A percentile compares a stretch with the other conserved stretches of the same genome.
Evolutionary conservation across 2,797 vertebrate species (phyloP).

Genomic region (Antennarius maculatus): DNA sequence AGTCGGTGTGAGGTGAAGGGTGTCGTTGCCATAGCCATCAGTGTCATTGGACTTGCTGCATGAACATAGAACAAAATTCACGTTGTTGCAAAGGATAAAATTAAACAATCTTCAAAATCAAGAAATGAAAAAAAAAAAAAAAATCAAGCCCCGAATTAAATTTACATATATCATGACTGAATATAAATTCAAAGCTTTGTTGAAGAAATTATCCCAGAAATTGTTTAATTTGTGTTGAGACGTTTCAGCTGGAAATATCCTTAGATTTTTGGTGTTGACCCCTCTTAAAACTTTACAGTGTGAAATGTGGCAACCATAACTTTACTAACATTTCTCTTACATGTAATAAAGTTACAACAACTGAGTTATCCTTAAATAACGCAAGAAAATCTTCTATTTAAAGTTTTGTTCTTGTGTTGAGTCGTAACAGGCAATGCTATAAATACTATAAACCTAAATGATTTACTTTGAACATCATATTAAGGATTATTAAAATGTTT

Average conservation of each 20-base stretch:
- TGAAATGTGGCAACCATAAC: no score
- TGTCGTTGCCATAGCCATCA: conserved; percentile 82
- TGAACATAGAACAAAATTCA: conserved; percentile 11
- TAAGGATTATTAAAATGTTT: no score
- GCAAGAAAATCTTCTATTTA: no score
- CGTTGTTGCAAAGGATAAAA: not conserved
- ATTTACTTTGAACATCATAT: no score
- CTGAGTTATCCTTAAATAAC: not conserved
- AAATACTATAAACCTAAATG: not conserved
- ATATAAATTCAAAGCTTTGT: no score
- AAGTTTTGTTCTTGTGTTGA: not conserved
- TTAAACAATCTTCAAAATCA: no score
- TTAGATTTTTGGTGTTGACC: no score
- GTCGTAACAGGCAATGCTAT: not conserved
- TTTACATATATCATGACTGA: not conserved
- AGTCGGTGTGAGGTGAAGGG: conserved; percentile 78
- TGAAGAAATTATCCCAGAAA: not conserved
- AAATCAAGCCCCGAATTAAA: not conserved
- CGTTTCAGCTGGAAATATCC: no score
- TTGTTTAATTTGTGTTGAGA: not conserved
- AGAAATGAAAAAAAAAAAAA: not conserved
- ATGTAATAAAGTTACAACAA: not conserved
- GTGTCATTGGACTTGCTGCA: conserved; percentile 85
- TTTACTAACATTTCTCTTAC: not conserved
- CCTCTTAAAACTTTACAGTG: no score